phyloP scores from a whole-genome alignment of 2,113 vertebrate species.

The zebrafish (Danio rerio) region DNA sequence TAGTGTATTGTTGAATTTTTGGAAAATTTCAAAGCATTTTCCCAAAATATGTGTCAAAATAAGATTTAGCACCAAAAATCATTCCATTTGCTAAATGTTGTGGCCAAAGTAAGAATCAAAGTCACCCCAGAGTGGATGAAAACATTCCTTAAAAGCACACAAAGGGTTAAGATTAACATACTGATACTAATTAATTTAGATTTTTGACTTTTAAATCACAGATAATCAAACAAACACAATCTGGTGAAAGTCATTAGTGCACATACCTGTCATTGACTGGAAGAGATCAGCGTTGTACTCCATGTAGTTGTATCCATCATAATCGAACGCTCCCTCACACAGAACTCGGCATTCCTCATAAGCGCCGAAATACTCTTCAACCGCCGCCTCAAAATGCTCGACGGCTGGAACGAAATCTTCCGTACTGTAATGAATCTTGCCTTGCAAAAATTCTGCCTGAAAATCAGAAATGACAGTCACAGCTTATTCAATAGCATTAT shows the following conservation, averaged over 20 bases:
- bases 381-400: slow-evolving; percentile 83
- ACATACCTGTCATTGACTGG: slow-evolving; percentile 89
- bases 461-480: neutral
- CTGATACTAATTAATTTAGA: too few species aligned
- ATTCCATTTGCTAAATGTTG: too few species aligned
- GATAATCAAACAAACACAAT: neutral
- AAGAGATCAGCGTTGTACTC: slow-evolving; percentile 94
- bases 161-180: too few species aligned
- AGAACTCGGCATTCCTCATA: slow-evolving; percentile 84
- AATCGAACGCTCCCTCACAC: slow-evolving; percentile 90
- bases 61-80: too few species aligned
- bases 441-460: slow-evolving; percentile 85
- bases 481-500: neutral
- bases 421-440: slow-evolving; percentile 84
- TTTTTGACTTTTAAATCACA: neutral
- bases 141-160: too few species aligned
- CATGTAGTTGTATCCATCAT: slow-evolving; percentile 96
- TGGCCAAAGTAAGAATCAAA: too few species aligned
- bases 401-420: slow-evolving; percentile 80
- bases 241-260: neutral
- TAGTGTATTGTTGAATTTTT: too few species aligned
- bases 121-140: too few species aligned
- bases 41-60: too few species aligned
- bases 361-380: slow-evolving; percentile 81
- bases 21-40: too few species aligned